Base-by-base conservation (phyloP, 2,888 invertebrate species). In the Amitus sp. region DNA sequence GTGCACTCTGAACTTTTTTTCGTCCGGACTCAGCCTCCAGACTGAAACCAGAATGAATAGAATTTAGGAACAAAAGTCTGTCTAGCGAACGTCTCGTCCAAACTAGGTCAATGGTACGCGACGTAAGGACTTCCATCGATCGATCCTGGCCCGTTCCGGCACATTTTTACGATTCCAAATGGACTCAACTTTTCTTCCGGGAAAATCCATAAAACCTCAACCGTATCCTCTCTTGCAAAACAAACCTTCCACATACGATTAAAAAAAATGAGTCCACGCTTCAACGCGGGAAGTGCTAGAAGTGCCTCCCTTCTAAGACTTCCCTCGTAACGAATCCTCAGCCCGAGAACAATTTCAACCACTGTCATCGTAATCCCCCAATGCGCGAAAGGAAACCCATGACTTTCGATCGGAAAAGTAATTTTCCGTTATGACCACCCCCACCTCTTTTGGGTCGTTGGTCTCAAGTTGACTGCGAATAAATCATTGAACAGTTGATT, bases 251-350 rank as follows among this genome's bases (percentile, higher is more conserved):
- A n/a, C n/a, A n/a, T n/a, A n/a, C 23, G 23, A 23, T 23, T 23
- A 23, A 43, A 51, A 62, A 62, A 60, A 67, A 59, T 57, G 62
- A 62, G 67, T 54, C 48, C 65, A 53, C 30, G 47, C 50, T 47
- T 42, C 47, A 47, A 55, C 45, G 48, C 51, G 49, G 48, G 78
- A 78, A 78, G 77, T 72, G 62, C 68, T 57, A 75, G 67, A 78
- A 78, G 75, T 77, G 78, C 76, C 65, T 68, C 64, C 47, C 55
- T 67, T 72, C 69, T 72, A 70, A 47, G 70, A 70, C 73, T 78
- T 53, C 51, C 56, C 52, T 52, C 42, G 45, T 58, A 34, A 40
- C 57, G 62, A 67, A 54, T 55, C 42, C 55, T 28, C n/a, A n/a
- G n/a, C n/a, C n/a, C n/a, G n/a, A n/a, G n/a, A n/a, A n/a, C n/a